These are phyloP conservation scores for Tursiops truncatus DNA, from an alignment of 2,113 vertebrate species.

Conservation along the genomic window DNA sequence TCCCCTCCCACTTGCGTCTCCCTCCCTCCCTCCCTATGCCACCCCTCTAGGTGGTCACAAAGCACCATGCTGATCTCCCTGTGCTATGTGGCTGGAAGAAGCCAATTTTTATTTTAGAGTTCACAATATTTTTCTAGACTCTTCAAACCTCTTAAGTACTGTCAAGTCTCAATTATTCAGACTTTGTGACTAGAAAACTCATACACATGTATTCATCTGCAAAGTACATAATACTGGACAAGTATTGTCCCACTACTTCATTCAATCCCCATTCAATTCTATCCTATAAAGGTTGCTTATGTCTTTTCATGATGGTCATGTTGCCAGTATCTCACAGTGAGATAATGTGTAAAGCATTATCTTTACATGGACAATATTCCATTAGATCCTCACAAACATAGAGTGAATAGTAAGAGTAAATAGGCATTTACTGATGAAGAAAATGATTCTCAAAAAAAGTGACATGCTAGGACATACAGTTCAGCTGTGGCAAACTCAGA, in stretches of 20 bases:
- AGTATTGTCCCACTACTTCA: neutral
- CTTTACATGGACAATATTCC: neutral
- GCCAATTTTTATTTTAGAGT: conserved; percentile 46
- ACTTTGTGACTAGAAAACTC: neutral
- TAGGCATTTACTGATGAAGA: neutral
- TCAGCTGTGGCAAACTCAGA: neutral
- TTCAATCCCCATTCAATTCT: neutral
- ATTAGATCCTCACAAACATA: neutral
- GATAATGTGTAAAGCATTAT: neutral
- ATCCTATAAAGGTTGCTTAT: neutral
- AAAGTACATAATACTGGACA: neutral
- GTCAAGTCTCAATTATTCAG: conserved; percentile 69
- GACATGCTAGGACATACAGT: neutral
- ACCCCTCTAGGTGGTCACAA: no score
- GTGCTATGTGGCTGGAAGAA: neutral
- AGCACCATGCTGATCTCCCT: no score
- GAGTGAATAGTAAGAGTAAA: no score
- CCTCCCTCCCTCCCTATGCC: no score
- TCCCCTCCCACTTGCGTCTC: no score
- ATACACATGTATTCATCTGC: neutral
- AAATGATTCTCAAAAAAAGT: neutral
- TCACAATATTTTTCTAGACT: conserved; percentile 72
- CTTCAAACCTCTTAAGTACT: conserved; percentile 51
- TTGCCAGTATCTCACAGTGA: neutral
- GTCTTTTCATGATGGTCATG: neutral